A percentile compares a stretch with the other conserved stretches of the same genome.
Evolutionary conservation across 2,797 vertebrate species (phyloP).

Genomic region (Pteronotus mesoamericanus): DNA sequence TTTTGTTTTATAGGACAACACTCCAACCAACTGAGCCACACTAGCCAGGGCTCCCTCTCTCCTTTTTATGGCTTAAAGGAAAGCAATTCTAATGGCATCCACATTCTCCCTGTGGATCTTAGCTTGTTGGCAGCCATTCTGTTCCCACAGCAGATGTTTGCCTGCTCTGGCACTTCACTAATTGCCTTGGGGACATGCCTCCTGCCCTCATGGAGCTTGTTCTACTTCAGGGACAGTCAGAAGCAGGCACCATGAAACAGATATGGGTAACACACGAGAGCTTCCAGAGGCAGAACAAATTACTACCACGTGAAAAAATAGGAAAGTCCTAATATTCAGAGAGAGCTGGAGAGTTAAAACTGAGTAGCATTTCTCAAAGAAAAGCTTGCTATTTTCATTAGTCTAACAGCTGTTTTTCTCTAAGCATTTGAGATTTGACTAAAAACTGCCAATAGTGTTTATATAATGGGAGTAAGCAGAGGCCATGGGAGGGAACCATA

Average conservation of each 20-base stretch:
- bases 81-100: not conserved
- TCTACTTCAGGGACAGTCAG: not conserved
- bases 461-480: not conserved
- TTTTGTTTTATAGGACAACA: not conserved
- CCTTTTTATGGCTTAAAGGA: not conserved
- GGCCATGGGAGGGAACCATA: not conserved
- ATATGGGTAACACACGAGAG: not conserved
- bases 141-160: not conserved
- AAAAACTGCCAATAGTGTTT: not conserved
- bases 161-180: not conserved
- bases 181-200: not conserved
- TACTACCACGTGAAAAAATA: not conserved
- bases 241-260: not conserved
- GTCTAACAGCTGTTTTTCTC: not conserved
- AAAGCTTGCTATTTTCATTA: not conserved
- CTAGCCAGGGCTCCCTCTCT: not conserved
- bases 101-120: not conserved
- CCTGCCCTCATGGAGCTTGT: not conserved
- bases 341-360: not conserved
- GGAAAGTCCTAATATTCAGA: not conserved
- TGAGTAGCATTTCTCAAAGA: not conserved
- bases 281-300: not conserved
- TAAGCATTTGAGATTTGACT: not conserved
- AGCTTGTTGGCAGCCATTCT: not conserved
- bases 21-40: not conserved